phyloP scores from a whole-genome alignment of 2,113 vertebrate genomes.

The Saccopteryx leptura region DNA sequence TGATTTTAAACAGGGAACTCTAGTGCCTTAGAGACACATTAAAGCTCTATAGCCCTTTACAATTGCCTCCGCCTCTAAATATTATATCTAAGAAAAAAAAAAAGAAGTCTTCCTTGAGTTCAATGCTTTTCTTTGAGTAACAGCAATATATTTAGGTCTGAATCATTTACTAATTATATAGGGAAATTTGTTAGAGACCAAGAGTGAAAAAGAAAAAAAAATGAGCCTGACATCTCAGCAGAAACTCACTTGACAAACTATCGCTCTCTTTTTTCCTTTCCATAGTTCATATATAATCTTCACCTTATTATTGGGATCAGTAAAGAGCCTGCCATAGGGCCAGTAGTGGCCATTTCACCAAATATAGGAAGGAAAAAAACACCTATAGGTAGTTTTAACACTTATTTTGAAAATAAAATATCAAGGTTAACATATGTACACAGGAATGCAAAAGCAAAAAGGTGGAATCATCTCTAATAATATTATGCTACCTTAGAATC shows the following conservation, averaged over 20 bases:
- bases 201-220: not conserved
- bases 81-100: slow-evolving; percentile 5
- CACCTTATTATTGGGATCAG: not conserved
- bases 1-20: not conserved
- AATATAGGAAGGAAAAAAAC: not conserved
- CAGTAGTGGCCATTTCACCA: not conserved
- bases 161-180: slow-evolving; percentile 28
- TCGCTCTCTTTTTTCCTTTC: not conserved
- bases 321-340: not conserved
- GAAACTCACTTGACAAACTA: not conserved
- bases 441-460: not conserved
- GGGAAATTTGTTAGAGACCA: not conserved
- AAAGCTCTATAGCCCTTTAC: not conserved
- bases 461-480: not conserved
- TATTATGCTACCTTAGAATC: not conserved
- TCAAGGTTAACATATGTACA: not conserved
- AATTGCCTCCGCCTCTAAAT: not conserved
- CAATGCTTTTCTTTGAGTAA: not conserved
- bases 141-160: not conserved
- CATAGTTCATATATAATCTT: not conserved
- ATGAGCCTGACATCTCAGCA: not conserved
- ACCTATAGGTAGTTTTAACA: not conserved
- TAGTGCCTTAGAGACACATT: not conserved
- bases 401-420: not conserved
- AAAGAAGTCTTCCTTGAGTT: slow-evolving; percentile 11